Percentiles rank a stretch among this genome's conserved stretches.
These are phyloP conservation scores for Lagocephalus sceleratus DNA, from an alignment of 2,797 vertebrate genomes.

Conservation along the genomic window DNA sequence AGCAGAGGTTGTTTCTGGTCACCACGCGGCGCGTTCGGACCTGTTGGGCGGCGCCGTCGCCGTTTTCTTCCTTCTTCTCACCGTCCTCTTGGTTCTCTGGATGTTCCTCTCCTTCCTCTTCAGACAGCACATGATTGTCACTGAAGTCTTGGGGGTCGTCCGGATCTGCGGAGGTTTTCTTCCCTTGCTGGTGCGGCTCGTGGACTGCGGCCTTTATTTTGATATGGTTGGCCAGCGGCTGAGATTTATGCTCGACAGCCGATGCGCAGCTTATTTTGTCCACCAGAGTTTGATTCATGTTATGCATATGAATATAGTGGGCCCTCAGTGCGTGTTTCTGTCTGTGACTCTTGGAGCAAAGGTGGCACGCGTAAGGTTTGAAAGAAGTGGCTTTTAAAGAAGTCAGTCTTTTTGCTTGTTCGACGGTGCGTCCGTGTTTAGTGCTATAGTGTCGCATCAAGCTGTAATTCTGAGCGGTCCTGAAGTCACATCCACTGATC, in stretches of 20 bases:
- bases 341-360: slow-evolving; percentile 89
- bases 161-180: slow-evolving; percentile 22
- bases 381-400: slow-evolving; percentile 83
- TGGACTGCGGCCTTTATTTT: slow-evolving; percentile 42
- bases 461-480: slow-evolving; percentile 87
- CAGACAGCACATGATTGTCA: slow-evolving; percentile 56
- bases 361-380: slow-evolving; percentile 91
- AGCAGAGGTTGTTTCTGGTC: slow-evolving; percentile 89
- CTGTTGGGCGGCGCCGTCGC: slow-evolving; percentile 66
- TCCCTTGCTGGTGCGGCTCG: slow-evolving; percentile 34
- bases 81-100: slow-evolving; percentile 68
- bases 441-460: slow-evolving; percentile 88
- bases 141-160: slow-evolving; percentile 66
- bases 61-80: slow-evolving; percentile 70
- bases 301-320: slow-evolving; percentile 87
- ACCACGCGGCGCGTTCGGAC: slow-evolving; percentile 86
- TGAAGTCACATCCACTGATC: slow-evolving; percentile 82
- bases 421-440: slow-evolving; percentile 83
- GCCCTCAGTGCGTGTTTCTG: slow-evolving; percentile 85
- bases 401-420: slow-evolving; percentile 82
- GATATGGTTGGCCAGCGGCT: slow-evolving; percentile 11
- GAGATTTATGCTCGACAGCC: slow-evolving; percentile 26
- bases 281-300: slow-evolving; percentile 74
- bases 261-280: slow-evolving; percentile 74
- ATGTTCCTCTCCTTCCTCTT: slow-evolving; percentile 62